Conservation (phyloP, 2,113 vertebrate species). For the Aldabrachelys gigantea region DNA sequence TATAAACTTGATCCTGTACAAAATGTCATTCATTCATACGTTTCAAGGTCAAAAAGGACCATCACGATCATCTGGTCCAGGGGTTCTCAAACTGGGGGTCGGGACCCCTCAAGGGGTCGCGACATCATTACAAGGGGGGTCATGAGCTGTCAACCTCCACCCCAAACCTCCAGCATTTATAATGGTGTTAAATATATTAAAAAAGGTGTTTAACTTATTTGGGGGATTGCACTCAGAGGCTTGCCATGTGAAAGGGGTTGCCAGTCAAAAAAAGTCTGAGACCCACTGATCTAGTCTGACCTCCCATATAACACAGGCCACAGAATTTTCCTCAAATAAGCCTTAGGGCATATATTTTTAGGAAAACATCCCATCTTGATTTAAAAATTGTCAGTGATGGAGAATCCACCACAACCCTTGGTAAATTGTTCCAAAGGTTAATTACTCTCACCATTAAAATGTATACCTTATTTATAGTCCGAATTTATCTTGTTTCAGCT, state of each 20-base stretch:
- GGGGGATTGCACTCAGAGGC: too few relatives aligned
- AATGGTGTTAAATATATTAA: too few relatives aligned
- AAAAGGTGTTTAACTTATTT: too few relatives aligned
- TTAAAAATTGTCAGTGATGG: background rate
- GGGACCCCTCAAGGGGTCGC: too few relatives aligned
- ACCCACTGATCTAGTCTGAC: background rate
- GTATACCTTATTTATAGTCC: background rate
- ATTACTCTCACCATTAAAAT: background rate
- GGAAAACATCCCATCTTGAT: background rate
- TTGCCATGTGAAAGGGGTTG: too few relatives aligned
- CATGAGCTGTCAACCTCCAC: too few relatives aligned
- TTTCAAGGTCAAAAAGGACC: background rate
- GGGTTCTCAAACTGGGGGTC: too few relatives aligned
- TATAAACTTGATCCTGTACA: background rate
- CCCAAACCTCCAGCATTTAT: too few relatives aligned
- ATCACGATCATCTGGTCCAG: background rate
- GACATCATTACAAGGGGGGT: too few relatives aligned
- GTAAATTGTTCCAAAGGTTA: background rate
- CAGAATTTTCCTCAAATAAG: background rate
- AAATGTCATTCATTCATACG: background rate
- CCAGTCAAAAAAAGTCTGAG: too few relatives aligned
- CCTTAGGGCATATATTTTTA: background rate
- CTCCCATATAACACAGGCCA: background rate
- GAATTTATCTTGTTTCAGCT: background rate
- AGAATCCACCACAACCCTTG: background rate